These are phyloP conservation scores for Mesorhabditis spiculigera DNA, from an alignment of 2,888 invertebrate genomes.

Conservation along the genomic window DNA sequence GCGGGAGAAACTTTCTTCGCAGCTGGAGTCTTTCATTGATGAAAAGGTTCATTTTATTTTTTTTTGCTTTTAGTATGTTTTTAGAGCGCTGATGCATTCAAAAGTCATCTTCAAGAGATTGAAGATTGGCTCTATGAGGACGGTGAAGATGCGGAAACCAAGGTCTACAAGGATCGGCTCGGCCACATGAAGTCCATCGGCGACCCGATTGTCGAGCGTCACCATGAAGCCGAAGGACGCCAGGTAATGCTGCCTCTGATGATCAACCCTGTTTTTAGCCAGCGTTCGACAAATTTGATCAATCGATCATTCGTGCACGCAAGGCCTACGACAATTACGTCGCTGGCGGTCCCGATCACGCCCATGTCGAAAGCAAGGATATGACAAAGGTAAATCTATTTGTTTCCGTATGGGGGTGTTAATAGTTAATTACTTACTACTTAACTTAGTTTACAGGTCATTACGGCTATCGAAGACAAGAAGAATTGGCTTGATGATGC, in stretches of 20 bases:
- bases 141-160: constrained; percentile 80
- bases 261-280: constrained; percentile 46
- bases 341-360: constrained; percentile 61
- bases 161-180: constrained; percentile 67
- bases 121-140: constrained; percentile 97
- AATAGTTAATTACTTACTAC: not conserved
- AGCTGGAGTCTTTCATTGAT: constrained; percentile 70
- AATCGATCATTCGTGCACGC: constrained; percentile 75
- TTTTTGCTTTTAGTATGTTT: constrained; percentile 7
- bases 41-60: not conserved
- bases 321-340: constrained; percentile 66
- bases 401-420: not conserved
- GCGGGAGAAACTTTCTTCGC: constrained; percentile 77
- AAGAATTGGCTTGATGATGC: constrained; percentile 80
- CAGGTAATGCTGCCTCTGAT: constrained; percentile 61
- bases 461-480: constrained; percentile 71
- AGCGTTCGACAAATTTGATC: constrained; percentile 77
- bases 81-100: constrained; percentile 57
- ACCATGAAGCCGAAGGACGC: constrained; percentile 76
- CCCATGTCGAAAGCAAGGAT: constrained; percentile 70
- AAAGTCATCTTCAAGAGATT: constrained; percentile 72
- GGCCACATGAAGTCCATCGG: constrained; percentile 70
- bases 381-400: constrained; percentile 72
- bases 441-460: constrained; percentile 31
- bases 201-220: constrained; percentile 81